Evolutionary conservation across 2,797 vertebrate species (phyloP), one percentile per base, ranked within the genome.

Genomic region (Toxotes lorentzi): DNA sequence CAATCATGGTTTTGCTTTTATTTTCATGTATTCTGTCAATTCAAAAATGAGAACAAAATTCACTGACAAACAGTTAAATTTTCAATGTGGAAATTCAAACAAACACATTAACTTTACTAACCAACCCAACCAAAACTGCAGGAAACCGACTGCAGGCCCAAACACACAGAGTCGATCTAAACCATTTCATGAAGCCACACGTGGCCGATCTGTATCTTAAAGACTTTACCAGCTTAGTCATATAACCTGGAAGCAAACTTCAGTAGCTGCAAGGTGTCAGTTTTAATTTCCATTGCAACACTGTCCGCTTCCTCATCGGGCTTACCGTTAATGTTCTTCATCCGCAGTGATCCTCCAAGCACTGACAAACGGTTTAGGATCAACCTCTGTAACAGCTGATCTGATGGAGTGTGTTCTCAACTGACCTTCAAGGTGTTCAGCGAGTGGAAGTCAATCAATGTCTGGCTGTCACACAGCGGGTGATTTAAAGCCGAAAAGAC

Each of bases 191-290:
- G 24, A 8, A 73, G 24, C 24, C 23, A 24, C 88, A 86, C 64
- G 35, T 82, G 78, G 54, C 70, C 57, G 43, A 62, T 54, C 34
- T 51, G 1, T 14, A 47, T 78, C 54, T 67, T 70, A 34, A 63
- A 59, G 63, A 43, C 79, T 64, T 75, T 56, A 89, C 35, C 70
- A 58, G 79, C 75, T 91, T 83, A 73, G 66, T 72, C 4, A 65
- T 43, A 17, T 79, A 32, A 83, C 40, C 68, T 75, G 74, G 71
- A 85, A 64, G 54, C 19, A 75, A 71, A 75, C 73, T 51, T 76
- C 58, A 81, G 73, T 38, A 65, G 59, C 88, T 74, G 80, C n/a
- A 16, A 68, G 50, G 65, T 84, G 90, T 91, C 91, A 79, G 35
- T 76, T 81, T 82, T n/a, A 72, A 89, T 92, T 83, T 83, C 79